Evolutionary conservation across 2,888 invertebrate species (phyloP).

Genomic region (Trissolcus japonicus): DNA sequence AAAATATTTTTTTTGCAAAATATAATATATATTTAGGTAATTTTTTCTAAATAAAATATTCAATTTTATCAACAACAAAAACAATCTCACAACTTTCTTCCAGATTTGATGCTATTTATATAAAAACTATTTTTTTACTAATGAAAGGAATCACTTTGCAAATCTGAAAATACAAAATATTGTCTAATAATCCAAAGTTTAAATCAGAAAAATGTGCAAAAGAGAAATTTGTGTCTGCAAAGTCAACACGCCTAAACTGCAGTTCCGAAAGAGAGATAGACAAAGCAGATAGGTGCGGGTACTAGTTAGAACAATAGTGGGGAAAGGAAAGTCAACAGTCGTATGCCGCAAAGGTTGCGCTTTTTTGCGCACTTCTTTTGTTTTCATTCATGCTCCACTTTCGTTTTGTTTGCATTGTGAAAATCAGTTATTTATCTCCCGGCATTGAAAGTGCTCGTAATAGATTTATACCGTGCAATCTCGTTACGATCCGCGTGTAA

Average conservation of each 20-base stretch:
- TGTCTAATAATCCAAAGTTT: neutral
- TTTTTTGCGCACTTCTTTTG: slow-evolving; percentile 57
- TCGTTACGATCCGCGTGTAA: slow-evolving; percentile 33
- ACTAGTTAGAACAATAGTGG: slow-evolving; percentile 47
- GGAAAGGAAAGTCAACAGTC: slow-evolving; percentile 57
- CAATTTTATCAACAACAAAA: too few species aligned
- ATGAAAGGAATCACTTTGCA: too few species aligned
- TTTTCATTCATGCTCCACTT: slow-evolving; percentile 59
- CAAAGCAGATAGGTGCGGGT: slow-evolving; percentile 28
- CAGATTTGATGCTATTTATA: too few species aligned
- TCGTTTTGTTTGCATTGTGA: slow-evolving; percentile 58
- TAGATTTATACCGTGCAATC: slow-evolving; percentile 52
- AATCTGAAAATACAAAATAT: neutral
- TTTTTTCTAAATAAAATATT: too few species aligned
- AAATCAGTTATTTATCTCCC: slow-evolving; percentile 57
- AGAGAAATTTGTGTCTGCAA: slow-evolving; percentile 34
- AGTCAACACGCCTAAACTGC: slow-evolving; percentile 11
- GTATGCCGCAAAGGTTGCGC: slow-evolving; percentile 54
- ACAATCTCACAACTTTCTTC: too few species aligned
- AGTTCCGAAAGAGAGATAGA: slow-evolving; percentile 19
- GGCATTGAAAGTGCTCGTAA: slow-evolving; percentile 59
- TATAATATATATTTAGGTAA: too few species aligned
- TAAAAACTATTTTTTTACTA: too few species aligned
- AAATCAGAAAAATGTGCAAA: neutral
- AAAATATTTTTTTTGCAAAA: too few species aligned